These are phyloP conservation scores for Sternarchorhynchus goeldii DNA, from an alignment of 2,797 vertebrate species.

Conservation along the genomic window DNA sequence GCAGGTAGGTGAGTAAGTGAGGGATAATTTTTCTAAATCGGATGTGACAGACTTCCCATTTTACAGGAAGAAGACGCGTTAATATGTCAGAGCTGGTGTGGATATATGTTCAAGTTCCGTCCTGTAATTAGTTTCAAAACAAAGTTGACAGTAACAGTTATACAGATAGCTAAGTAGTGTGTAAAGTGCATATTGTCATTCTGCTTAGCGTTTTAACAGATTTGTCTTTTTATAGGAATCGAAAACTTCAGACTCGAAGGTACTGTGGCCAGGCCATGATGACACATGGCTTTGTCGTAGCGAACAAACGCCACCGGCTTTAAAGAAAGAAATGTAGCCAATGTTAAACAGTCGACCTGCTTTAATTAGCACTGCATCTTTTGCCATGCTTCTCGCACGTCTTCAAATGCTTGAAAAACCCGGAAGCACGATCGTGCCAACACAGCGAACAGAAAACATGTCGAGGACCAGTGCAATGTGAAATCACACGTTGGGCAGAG, in stretches of 20 bases:
- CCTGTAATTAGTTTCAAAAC: not conserved
- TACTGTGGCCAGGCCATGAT: not conserved
- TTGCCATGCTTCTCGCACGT: not conserved
- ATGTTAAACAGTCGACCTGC: not conserved
- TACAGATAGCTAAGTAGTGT: not conserved
- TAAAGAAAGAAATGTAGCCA: not conserved
- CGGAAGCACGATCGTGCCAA: not conserved
- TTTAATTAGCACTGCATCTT: not conserved
- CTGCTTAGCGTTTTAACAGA: not conserved
- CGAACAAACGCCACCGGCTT: not conserved
- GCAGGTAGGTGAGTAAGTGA: not conserved
- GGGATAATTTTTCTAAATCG: not conserved
- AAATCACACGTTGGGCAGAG: not conserved
- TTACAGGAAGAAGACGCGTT: slow-evolving; percentile 36
- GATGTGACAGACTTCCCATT: not conserved
- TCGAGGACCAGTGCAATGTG: not conserved
- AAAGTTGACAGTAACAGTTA: not conserved
- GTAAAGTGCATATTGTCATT: not conserved
- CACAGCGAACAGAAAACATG: not conserved
- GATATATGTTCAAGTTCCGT: not conserved
- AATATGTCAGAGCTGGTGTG: slow-evolving; percentile 22
- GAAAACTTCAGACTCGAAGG: not conserved
- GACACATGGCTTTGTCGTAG: not conserved
- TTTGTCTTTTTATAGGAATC: not conserved
- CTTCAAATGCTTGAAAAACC: not conserved